A percentile compares a stretch with the other conserved stretches of the same genome.
Evolutionary conservation across 1,140 invertebrate species (phyloP).

Genomic region (Lanistes nyassanus): DNA sequence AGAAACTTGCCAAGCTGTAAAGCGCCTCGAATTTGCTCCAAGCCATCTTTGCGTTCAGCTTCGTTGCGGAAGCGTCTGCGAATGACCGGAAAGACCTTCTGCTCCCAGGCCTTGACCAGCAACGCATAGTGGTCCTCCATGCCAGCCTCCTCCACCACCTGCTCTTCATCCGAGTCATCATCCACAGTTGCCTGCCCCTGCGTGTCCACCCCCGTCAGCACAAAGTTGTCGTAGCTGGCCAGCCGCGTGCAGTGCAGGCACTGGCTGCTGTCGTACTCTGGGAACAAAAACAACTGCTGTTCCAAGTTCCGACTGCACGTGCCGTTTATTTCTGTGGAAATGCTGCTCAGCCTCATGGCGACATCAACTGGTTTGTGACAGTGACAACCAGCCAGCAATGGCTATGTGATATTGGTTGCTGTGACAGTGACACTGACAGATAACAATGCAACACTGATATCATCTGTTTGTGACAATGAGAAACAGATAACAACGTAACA

Average conservation of each 20-base stretch:
- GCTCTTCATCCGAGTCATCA: constrained; percentile 62
- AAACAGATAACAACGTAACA: too few relatives aligned
- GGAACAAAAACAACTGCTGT: constrained; percentile 24
- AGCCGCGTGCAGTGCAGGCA: constrained; percentile 59
- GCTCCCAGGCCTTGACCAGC: constrained; percentile 67
- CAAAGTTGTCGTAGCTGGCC: constrained; percentile 57
- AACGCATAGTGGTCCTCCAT: constrained; percentile 65
- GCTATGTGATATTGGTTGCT: too few relatives aligned
- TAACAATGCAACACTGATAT: too few relatives aligned
- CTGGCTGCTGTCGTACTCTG: constrained; percentile 61
- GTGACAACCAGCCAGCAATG: too few relatives aligned
- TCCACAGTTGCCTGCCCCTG: constrained; percentile 43
- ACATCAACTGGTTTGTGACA: too few relatives aligned
- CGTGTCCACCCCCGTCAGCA: constrained; percentile 51
- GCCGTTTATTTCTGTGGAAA: too few relatives aligned
- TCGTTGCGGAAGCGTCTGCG: constrained; percentile 67
- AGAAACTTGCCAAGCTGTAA: constrained; percentile 58
- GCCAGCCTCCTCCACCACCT: constrained; percentile 49
- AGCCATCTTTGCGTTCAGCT: constrained; percentile 67
- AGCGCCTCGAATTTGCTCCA: constrained; percentile 68
- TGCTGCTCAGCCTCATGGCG: too few relatives aligned
- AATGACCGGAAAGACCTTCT: constrained; percentile 68
- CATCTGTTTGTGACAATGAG: too few relatives aligned
- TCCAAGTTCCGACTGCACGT: background rate
- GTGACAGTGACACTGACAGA: too few relatives aligned